These are phyloP conservation scores for Axea sp. DNA, from an alignment of 2,888 invertebrate genomes.

Conservation along the genomic window DNA sequence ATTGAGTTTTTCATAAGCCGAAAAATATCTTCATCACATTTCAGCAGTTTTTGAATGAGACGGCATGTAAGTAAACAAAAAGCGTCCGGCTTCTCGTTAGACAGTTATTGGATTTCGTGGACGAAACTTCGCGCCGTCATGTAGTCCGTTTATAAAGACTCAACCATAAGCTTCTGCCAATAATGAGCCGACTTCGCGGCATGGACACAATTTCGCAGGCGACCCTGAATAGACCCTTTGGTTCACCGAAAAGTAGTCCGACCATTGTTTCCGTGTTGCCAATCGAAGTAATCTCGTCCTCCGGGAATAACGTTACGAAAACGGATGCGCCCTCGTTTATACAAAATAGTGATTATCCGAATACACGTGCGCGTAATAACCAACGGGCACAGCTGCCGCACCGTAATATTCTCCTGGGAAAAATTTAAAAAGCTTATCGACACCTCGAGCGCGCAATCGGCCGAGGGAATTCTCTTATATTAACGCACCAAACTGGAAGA, in stretches of 20 bases:
- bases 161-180: slow-evolving; percentile 10
- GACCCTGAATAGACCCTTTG: background rate
- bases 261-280: slow-evolving; percentile 29
- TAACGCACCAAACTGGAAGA: slow-evolving; percentile 56
- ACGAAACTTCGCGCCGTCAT: slow-evolving; percentile 21
- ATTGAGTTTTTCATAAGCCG: slow-evolving; percentile 28
- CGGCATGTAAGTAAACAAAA: slow-evolving; percentile 13
- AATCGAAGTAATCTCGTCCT: slow-evolving; percentile 46
- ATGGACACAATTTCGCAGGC: slow-evolving; percentile 3
- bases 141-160: slow-evolving; percentile 27
- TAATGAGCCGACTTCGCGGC: background rate
- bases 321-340: slow-evolving; percentile 24
- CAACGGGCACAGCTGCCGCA: slow-evolving; percentile 60
- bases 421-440: slow-evolving; percentile 64
- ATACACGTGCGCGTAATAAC: slow-evolving; percentile 64
- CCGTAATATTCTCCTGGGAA: slow-evolving; percentile 57
- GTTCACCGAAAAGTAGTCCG: slow-evolving; percentile 1
- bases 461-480: slow-evolving; percentile 43
- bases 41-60: slow-evolving; percentile 7
- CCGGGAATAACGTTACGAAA: slow-evolving; percentile 23
- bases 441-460: slow-evolving; percentile 58
- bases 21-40: slow-evolving; percentile 37
- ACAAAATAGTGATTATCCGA: slow-evolving; percentile 61
- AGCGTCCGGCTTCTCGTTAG: slow-evolving; percentile 17
- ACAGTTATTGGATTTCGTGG: slow-evolving; percentile 34